phyloP scores from a whole-genome alignment of 2,888 invertebrate species.

The Eupithecia exiguata region DNA sequence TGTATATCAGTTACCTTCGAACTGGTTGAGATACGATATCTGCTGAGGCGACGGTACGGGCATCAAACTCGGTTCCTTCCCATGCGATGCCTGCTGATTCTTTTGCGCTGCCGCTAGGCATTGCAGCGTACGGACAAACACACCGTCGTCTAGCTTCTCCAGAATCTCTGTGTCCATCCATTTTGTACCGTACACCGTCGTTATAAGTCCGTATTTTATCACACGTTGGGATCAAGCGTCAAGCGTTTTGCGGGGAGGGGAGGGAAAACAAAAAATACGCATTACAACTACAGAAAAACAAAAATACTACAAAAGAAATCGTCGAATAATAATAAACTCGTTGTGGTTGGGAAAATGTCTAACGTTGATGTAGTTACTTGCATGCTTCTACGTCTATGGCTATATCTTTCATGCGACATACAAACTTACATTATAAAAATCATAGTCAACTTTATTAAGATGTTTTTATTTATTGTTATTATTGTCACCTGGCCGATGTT shows the following conservation, averaged over 20 bases:
- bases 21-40: conserved; percentile 97
- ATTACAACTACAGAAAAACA: conserved; percentile 83
- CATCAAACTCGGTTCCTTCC: conserved; percentile 95
- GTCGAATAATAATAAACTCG: conserved; percentile 50
- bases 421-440: conserved; percentile 24
- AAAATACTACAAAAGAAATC: conserved; percentile 54
- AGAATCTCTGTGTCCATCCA: conserved; percentile 69
- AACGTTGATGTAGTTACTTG: conserved; percentile 65
- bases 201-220: conserved; percentile 51
- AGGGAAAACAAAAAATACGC: conserved; percentile 82
- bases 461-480: background rate
- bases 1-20: conserved; percentile 87
- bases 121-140: conserved; percentile 83
- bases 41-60: conserved; percentile 98
- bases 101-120: conserved; percentile 82
- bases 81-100: conserved; percentile 74
- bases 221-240: conserved; percentile 82
- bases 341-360: conserved; percentile 83
- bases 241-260: conserved; percentile 79
- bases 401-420: conserved; percentile 61
- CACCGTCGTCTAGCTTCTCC: conserved; percentile 81
- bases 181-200: conserved; percentile 24
- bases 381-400: conserved; percentile 82
- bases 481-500: background rate
- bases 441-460: background rate